Percentiles rank a stretch among this genome's conserved stretches.
phyloP scores from a whole-genome alignment of 2,888 invertebrate genomes.

The Autographa gamma region DNA sequence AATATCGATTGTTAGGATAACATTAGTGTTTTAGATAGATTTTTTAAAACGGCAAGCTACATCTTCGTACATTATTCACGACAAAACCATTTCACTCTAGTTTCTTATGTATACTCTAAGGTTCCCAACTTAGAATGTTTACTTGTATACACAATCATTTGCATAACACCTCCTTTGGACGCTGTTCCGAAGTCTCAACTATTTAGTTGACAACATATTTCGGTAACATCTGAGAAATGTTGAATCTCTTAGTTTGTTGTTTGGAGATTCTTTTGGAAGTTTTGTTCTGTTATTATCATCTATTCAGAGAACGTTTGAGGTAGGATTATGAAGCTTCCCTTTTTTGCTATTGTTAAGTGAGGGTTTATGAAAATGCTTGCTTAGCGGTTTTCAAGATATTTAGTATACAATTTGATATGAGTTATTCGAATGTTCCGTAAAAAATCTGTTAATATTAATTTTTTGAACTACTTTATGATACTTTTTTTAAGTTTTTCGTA shows the following conservation, averaged over 20 bases:
- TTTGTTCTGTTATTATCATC: conserved; percentile 19
- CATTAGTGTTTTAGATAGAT: no score
- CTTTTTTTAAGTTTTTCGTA: no score
- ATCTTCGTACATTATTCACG: no score
- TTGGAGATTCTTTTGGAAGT: conserved; percentile 33
- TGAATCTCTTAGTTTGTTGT: conserved; percentile 21
- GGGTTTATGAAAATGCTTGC: background rate
- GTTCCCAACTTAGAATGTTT: conserved; percentile 45
- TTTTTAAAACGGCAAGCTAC: no score
- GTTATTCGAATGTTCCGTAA: no score
- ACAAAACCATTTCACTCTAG: no score
- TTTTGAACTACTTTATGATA: no score
- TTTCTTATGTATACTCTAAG: no score
- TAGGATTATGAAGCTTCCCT: background rate
- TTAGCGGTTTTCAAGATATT: background rate
- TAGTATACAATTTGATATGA: background rate
- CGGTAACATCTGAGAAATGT: conserved; percentile 34
- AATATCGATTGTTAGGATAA: no score
- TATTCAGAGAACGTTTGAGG: background rate
- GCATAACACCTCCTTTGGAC: conserved; percentile 68
- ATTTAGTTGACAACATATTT: conserved; percentile 45
- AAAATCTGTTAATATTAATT: no score
- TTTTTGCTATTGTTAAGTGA: background rate
- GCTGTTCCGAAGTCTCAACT: conserved; percentile 40
- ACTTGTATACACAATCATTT: conserved; percentile 72